phyloP scores from a whole-genome alignment of 30 jellyfish, hydroid and myxozoan genomes.

The Cassiopea andromeda region DNA sequence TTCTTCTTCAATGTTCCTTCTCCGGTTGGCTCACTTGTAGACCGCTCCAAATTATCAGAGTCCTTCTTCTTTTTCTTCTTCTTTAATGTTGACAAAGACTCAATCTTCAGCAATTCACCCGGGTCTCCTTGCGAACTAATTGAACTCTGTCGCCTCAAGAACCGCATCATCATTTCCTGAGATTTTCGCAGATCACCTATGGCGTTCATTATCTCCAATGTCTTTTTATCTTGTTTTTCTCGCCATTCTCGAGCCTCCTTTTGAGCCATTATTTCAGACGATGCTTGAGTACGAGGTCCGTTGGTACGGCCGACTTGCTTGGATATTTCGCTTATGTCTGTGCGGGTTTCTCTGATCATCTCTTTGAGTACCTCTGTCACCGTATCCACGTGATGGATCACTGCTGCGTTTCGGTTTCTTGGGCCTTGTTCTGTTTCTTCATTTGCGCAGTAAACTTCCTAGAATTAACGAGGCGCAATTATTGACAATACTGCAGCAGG shows the following conservation, averaged over 20 bases:
- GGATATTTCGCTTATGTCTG: conserved; percentile 61
- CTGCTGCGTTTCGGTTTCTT: conserved; percentile 61
- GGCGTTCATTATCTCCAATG: conserved; percentile 47
- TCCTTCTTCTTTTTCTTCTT: conserved; percentile 49
- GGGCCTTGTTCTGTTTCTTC: conserved; percentile 80
- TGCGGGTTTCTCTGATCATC: conserved; percentile 59
- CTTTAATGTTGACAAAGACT: conserved; percentile 29
- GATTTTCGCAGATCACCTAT: conserved; percentile 53
- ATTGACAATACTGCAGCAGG: no score
- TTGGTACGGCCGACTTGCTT: conserved; percentile 51
- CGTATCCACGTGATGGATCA: conserved; percentile 80
- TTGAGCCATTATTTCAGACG: conserved; percentile 70
- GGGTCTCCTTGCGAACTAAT: conserved; percentile 70
- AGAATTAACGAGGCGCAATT: no score
- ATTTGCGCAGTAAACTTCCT: conserved; percentile 88
- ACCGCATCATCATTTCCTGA: conserved; percentile 54
- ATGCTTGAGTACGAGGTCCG: conserved; percentile 13
- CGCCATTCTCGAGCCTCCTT: conserved; percentile 79
- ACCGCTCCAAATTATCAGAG: conserved; percentile 50
- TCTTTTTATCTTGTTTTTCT: conserved; percentile 54
- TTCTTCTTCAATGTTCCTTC: conserved; percentile 45
- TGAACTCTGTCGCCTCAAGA: conserved; percentile 73
- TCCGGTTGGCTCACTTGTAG: conserved; percentile 73
- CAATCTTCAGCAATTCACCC: conserved; percentile 51
- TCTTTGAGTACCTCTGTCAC: conserved; percentile 77